A percentile compares a stretch with the other conserved stretches of the same genome.
phyloP scores from a whole-genome alignment of 2,797 vertebrate genomes.

The Gallinago nigripennis region DNA sequence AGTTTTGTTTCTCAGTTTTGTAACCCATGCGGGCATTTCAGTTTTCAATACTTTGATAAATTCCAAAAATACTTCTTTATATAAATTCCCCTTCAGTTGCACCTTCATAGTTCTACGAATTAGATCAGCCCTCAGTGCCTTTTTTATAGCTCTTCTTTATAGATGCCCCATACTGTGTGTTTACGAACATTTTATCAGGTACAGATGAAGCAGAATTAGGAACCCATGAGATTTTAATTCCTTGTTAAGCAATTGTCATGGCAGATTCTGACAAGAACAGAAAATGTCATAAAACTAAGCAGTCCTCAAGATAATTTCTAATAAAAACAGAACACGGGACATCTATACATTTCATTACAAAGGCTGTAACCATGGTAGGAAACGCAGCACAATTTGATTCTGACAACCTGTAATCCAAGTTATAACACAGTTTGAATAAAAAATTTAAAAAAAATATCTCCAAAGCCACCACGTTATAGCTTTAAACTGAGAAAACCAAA shows the following conservation, averaged over 20 bases:
- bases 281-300: conserved; percentile 30
- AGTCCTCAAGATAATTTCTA: conserved; percentile 23
- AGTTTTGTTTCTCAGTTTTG: neutral
- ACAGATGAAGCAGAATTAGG: neutral
- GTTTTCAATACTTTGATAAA: neutral
- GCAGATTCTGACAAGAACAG: conserved; percentile 42
- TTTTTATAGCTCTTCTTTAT: neutral
- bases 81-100: neutral
- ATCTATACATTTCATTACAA: conserved; percentile 29
- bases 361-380: conserved; percentile 38
- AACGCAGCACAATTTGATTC: neutral
- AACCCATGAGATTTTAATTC: neutral
- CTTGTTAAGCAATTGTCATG: conserved; percentile 9
- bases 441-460: neutral
- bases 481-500: neutral
- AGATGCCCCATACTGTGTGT: neutral
- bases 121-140: neutral
- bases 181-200: conserved; percentile 11
- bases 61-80: neutral
- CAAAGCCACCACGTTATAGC: neutral
- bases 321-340: neutral
- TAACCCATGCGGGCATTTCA: neutral
- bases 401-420: conserved; percentile 60
- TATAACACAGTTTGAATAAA: neutral
- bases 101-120: neutral